Percentiles rank a stretch among this genome's conserved stretches.
These are phyloP conservation scores for Malurus splendens DNA, from an alignment of 2,797 vertebrate species.

Conservation along the genomic window DNA sequence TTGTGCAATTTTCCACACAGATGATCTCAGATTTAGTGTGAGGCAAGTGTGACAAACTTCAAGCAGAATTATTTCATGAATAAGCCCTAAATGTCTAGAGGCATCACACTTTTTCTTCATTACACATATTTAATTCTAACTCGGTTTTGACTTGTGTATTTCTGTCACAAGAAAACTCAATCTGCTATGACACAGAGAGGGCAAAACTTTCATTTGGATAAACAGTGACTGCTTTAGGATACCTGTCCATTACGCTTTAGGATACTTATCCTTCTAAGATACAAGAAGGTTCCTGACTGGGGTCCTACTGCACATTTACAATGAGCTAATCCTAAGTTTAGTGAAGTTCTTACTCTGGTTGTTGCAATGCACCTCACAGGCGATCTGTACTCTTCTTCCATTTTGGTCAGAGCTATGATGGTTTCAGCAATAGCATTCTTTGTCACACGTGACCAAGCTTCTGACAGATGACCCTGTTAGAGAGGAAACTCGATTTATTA, in stretches of 20 bases:
- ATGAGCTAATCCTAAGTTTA: background rate
- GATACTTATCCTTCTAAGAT: background rate
- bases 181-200: background rate
- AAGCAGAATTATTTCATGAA: background rate
- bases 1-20: background rate
- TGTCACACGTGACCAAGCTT: constrained; percentile 96
- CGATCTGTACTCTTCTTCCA: constrained; percentile 97
- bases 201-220: background rate
- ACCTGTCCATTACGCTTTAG: background rate
- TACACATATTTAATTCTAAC: background rate
- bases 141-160: background rate
- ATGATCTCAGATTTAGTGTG: background rate
- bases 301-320: background rate
- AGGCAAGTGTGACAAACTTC: background rate
- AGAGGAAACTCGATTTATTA: background rate
- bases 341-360: constrained; percentile 81
- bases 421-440: constrained; percentile 99
- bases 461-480: constrained; percentile 91
- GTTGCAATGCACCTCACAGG: constrained; percentile 96
- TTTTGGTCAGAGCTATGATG: constrained; percentile 98
- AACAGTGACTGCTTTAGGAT: background rate
- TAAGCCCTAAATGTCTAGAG: background rate
- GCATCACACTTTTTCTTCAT: background rate
- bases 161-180: background rate
- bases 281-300: background rate